Conservation (phyloP, 2,888 invertebrate species). For the Folsomia candida region DNA sequence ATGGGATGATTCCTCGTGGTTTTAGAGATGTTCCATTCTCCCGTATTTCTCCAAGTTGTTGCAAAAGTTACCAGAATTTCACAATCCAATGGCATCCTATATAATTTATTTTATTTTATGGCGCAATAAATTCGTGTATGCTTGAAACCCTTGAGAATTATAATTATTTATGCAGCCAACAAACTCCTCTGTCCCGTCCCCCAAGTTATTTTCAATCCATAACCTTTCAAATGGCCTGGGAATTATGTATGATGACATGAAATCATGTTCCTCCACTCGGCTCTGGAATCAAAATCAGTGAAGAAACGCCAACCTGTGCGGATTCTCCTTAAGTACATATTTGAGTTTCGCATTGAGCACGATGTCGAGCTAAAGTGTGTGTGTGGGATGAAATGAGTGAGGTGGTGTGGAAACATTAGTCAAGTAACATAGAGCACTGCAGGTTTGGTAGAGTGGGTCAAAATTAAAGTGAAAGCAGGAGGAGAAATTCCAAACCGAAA, state of each 20-base stretch:
- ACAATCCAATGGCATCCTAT: too few species aligned
- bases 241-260: too few species aligned
- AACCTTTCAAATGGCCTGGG: too few species aligned
- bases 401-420: neutral
- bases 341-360: neutral
- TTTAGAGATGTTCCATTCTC: too few species aligned
- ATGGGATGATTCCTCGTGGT: too few species aligned
- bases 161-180: neutral
- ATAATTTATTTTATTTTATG: too few species aligned
- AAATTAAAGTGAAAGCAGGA: neutral
- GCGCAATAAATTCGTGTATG: neutral
- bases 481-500: neutral
- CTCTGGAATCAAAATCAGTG: neutral
- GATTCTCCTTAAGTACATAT: neutral
- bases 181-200: neutral
- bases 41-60: too few species aligned
- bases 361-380: neutral
- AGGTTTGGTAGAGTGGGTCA: neutral
- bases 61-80: too few species aligned
- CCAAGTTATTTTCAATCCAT: too few species aligned
- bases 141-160: neutral
- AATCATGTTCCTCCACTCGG: too few species aligned
- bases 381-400: neutral
- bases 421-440: too few species aligned
- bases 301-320: neutral